Percentiles rank a stretch among this genome's conserved stretches.
phyloP scores from a whole-genome alignment of 2,113 vertebrate genomes.

The Uria aalge region DNA sequence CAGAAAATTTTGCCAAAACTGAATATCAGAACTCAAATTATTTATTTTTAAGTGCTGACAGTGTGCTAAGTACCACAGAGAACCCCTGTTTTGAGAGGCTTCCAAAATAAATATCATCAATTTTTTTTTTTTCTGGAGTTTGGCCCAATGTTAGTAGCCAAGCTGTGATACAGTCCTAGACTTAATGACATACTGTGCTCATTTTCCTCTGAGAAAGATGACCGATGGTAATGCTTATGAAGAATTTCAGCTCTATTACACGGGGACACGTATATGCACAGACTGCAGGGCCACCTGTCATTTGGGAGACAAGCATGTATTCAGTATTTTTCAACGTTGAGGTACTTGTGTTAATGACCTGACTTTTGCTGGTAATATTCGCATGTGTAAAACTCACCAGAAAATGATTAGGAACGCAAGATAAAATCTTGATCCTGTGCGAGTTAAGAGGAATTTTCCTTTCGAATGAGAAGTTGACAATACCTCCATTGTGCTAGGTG shows the following conservation, averaged over 20 bases:
- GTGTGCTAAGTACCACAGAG: not conserved
- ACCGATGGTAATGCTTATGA: conserved; percentile 24
- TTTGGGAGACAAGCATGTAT: conserved; percentile 44
- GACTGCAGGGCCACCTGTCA: not conserved
- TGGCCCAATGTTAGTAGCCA: conserved; percentile 3
- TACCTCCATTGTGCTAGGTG: not conserved
- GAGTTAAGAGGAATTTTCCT: not conserved
- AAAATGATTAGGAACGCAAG: not conserved
- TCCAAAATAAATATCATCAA: not conserved
- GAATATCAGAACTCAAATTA: not conserved
- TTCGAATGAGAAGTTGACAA: not conserved
- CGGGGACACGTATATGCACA: not conserved
- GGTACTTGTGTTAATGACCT: not conserved
- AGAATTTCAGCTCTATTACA: conserved; percentile 51
- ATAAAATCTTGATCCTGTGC: not conserved
- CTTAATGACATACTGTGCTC: conserved; percentile 10
- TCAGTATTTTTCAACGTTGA: not conserved
- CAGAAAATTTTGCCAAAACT: not conserved
- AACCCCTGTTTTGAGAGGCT: not conserved
- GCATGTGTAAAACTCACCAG: not conserved
- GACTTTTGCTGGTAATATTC: not conserved
- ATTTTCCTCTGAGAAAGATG: conserved; percentile 26
- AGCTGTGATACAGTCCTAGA: not conserved
- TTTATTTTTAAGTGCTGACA: not conserved
- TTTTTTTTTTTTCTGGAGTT: not conserved